Evolutionary conservation across 1,140 invertebrate species (phyloP), one percentile per base, ranked within the genome.

Genomic region (Steinernema feltiae): DNA sequence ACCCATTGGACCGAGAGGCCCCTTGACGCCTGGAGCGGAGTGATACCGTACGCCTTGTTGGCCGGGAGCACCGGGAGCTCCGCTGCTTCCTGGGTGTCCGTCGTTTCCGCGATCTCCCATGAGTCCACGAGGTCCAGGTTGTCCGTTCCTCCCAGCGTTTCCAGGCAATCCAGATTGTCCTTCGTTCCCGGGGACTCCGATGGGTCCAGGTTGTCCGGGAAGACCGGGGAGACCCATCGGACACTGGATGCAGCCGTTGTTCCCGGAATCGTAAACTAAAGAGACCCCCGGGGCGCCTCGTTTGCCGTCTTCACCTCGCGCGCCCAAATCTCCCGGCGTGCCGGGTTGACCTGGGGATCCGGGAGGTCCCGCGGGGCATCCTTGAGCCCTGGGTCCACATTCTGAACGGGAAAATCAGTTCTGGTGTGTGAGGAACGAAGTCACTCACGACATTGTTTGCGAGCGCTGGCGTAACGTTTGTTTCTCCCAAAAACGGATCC

Each of bases 191-290:
- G 63, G n/a, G 32, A 48, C 53, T 32, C 74, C 74, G 31, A 48
- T 69, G 46, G 27, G 21, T 15, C 74, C 74, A 46, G 32, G 31
- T 21, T 27, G 29, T 7, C 74, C 74, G 1, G 74, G 74, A 31
- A 31, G 1, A 48, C 74, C 74, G n/a, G 69, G 74, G 27, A 27
- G 69, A 18, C 74, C 74, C 63, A 75, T 71, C 30, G 74, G 74
- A 69, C 74, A 75, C 53, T 75, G 74, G 30, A 70, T 75, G 31
- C 74, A 75, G 3, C 69, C 74, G 31, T 75, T 75, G 35, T 75
- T 41, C n/a, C 32, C 32, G 27, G 48, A 48, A 21, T 70, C 53
- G 69, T 70, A 70, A 12, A 48, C 46, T 2, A 75, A 32, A 0
- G 69, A 75, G 30, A 75, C 31, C 7, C 74, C 74, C 18, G 48